Base-by-base conservation (phyloP, 2,888 invertebrate species). In the Thecocarcelia acutangulata region DNA sequence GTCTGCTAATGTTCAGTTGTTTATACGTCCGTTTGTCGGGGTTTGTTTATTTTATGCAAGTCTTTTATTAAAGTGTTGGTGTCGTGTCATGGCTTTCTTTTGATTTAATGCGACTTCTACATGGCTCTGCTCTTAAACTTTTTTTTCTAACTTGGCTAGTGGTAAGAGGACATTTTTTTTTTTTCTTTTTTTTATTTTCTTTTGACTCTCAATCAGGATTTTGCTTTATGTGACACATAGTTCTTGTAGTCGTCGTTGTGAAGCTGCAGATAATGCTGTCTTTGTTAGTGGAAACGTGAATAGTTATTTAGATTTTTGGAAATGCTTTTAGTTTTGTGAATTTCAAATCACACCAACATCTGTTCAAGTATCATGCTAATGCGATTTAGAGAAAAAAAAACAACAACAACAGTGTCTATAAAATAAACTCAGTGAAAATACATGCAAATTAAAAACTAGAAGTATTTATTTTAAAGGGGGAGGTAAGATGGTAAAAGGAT, bases 291-390 rank as follows among this genome's bases (percentile, higher is more conserved):
- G 61, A 19, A 59, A 66, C 46, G 52, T 52, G 70, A 64, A 72
- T 78, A 56, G 56, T 63, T 63, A 78, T 78, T 78, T 78, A 72
- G 78, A 78, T 72, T 78, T 78, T 80, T 58, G 76, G 58, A 72
- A 85, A 86, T 84, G 87, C 89, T 87, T 89, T 87, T 89, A 89
- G 88, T 89, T 88, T 89, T 89, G 88, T 88, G 89, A 89, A 89
- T 89, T 87, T 86, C 83, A 87, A 89, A 89, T 89, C 86, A 87
- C 86, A 86, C 86, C 78, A 87, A 89, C 90, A 90, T 90, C 90
- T 90, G 90, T 89, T 89, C 87, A 85, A 89, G 89, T 87, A 87
- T 79, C 85, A 84, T 86, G 86, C 86, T 87, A 88, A 88, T 88
- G 87, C 88, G 85, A 84, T 83, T 83, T 84, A 73, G 42, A 63